These are phyloP conservation scores for Xenopus borealis DNA, from an alignment of 2,113 vertebrate species.

Conservation along the genomic window DNA sequence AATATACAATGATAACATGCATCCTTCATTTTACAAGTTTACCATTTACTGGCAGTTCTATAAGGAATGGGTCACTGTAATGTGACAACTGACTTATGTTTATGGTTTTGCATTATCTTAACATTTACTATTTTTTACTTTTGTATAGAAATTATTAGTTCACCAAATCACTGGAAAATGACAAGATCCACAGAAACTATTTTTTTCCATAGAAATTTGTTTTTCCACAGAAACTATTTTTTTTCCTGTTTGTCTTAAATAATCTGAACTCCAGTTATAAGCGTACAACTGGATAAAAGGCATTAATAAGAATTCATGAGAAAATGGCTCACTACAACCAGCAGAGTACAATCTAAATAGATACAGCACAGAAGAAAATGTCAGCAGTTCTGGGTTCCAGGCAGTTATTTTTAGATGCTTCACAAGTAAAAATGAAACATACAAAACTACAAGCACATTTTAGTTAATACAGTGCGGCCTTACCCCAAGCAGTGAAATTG, in stretches of 20 bases:
- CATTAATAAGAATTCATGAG: too few relatives aligned
- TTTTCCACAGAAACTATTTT: background rate
- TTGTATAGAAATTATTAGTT: background rate
- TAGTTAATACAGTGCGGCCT: too few relatives aligned
- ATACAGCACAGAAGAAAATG: too few relatives aligned
- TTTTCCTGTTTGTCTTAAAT: background rate
- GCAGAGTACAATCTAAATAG: too few relatives aligned
- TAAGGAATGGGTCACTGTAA: slow-evolving; percentile 15
- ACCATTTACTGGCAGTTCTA: background rate
- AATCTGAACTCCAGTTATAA: background rate
- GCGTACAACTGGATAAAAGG: too few relatives aligned
- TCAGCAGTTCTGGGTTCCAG: too few relatives aligned
- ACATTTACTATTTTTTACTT: slow-evolving; percentile 7
- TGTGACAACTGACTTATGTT: background rate
- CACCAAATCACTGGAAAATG: background rate
- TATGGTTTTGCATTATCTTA: slow-evolving; percentile 19
- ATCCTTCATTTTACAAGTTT: background rate
- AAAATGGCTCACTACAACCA: too few relatives aligned
- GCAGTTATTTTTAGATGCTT: too few relatives aligned
- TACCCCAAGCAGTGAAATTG: too few relatives aligned
- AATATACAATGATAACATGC: slow-evolving; percentile 3
- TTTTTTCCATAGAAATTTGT: too few relatives aligned
- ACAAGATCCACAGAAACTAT: background rate
- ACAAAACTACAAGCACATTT: too few relatives aligned
- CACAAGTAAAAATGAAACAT: too few relatives aligned